Percentiles rank a stretch among this genome's conserved stretches.
Conservation (phyloP, 2,888 invertebrate genomes). For the Drosophila prostipennis region DNA sequence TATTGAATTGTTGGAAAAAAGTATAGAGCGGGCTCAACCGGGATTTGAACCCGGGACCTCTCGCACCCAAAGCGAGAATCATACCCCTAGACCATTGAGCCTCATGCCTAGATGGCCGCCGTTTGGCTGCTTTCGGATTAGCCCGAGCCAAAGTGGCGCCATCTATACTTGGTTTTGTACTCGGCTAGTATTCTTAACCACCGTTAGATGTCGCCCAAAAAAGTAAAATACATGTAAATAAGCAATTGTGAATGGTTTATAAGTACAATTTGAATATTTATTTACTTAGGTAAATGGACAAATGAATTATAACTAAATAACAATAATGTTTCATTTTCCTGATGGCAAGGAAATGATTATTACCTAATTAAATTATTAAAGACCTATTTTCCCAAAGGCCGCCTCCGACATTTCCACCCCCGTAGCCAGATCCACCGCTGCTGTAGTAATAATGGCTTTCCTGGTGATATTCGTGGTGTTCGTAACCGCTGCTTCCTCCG, state of each 20-base stretch:
- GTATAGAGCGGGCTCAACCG: constrained; percentile 86
- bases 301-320: constrained; percentile 65
- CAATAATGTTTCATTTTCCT: constrained; percentile 42
- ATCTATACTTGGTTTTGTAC: constrained; percentile 28
- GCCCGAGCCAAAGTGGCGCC: constrained; percentile 24
- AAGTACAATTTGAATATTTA: constrained; percentile 18
- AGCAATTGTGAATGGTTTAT: neutral
- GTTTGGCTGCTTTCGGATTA: constrained; percentile 2
- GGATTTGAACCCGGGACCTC: constrained; percentile 89
- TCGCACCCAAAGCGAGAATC: constrained; percentile 89
- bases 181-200: neutral
- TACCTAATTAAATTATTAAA: neutral
- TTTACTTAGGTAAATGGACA: constrained; percentile 10
- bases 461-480: constrained; percentile 70
- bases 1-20: neutral
- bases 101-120: constrained; percentile 48
- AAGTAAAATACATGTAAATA: neutral
- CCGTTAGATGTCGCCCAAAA: neutral
- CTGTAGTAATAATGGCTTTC: constrained; percentile 71
- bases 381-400: constrained; percentile 62
- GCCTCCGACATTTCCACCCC: constrained; percentile 54
- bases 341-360: constrained; percentile 35
- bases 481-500: constrained; percentile 41
- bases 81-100: constrained; percentile 89
- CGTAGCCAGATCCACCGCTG: constrained; percentile 62